A percentile compares a stretch with the other conserved stretches of the same genome.
These are phyloP conservation scores for Eilema depressum DNA, from an alignment of 2,888 invertebrate genomes.

Conservation along the genomic window DNA sequence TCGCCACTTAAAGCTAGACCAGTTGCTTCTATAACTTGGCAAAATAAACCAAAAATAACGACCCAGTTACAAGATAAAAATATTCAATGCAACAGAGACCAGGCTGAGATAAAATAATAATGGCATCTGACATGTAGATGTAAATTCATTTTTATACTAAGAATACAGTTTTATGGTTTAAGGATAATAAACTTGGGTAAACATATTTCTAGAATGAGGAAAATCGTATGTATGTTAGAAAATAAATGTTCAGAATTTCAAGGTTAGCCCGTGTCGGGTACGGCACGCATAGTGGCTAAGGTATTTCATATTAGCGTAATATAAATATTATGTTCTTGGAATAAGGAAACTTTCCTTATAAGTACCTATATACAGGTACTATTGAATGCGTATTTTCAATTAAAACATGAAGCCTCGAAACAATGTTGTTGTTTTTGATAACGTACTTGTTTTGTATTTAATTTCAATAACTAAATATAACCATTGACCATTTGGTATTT, in stretches of 20 bases:
- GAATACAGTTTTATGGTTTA: neutral
- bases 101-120: neutral
- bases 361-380: too few species aligned
- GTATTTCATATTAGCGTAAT: neutral
- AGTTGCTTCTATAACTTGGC: too few species aligned
- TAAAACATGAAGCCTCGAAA: too few species aligned
- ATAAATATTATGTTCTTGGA: neutral
- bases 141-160: neutral
- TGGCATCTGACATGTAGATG: neutral
- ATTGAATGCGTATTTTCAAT: too few species aligned
- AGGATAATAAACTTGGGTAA: neutral
- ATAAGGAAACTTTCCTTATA: neutral
- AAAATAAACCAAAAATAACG: too few species aligned
- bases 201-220: neutral
- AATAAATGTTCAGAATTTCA: neutral
- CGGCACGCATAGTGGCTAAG: neutral
- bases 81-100: neutral
- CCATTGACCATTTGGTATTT: too few species aligned
- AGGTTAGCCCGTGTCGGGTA: neutral
- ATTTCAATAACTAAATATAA: too few species aligned
- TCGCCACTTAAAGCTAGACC: too few species aligned
- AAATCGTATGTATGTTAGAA: neutral
- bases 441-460: too few species aligned
- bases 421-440: too few species aligned
- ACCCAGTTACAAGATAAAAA: neutral